phyloP scores from a whole-genome alignment of 2,113 vertebrate genomes.

The Emydura subglobosa region DNA sequence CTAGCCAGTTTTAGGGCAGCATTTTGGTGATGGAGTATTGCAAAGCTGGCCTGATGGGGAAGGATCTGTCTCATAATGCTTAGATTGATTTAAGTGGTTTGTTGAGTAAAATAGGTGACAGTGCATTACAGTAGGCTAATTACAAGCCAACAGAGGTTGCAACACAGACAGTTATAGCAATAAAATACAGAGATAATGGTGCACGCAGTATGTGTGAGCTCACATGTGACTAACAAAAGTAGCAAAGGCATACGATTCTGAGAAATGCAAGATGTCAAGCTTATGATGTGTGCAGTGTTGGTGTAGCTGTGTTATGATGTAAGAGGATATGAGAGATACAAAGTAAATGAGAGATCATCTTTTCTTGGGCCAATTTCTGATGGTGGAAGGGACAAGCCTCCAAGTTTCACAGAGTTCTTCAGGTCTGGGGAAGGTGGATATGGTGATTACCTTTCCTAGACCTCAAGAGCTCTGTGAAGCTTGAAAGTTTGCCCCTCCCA shows the following conservation, averaged over 20 bases:
- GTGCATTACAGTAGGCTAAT: neutral
- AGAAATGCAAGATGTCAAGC: neutral
- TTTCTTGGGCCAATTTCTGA: neutral
- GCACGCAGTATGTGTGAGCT: fast-evolving
- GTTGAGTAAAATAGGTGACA: neutral
- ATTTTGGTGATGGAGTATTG: neutral
- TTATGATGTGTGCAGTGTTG: neutral
- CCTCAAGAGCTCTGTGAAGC: too few species aligned
- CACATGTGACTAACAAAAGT: neutral
- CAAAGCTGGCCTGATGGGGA: fast-evolving
- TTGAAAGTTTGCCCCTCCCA: too few species aligned
- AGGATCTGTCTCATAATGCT: neutral
- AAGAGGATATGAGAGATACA: neutral
- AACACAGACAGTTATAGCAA: neutral
- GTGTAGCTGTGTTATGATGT: neutral
- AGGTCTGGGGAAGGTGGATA: neutral
- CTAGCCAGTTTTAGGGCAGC: neutral
- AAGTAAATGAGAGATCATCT: neutral
- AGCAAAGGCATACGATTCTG: neutral
- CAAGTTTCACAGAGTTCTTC: neutral
- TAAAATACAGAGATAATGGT: fast-evolving
- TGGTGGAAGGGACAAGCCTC: neutral
- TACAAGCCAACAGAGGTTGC: neutral
- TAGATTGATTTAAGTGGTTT: neutral
- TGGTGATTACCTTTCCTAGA: neutral